Evolutionary conservation across 2,113 vertebrate genomes (phyloP), one percentile per base, ranked within the genome.

Genomic region (Corvus moneduloides): DNA sequence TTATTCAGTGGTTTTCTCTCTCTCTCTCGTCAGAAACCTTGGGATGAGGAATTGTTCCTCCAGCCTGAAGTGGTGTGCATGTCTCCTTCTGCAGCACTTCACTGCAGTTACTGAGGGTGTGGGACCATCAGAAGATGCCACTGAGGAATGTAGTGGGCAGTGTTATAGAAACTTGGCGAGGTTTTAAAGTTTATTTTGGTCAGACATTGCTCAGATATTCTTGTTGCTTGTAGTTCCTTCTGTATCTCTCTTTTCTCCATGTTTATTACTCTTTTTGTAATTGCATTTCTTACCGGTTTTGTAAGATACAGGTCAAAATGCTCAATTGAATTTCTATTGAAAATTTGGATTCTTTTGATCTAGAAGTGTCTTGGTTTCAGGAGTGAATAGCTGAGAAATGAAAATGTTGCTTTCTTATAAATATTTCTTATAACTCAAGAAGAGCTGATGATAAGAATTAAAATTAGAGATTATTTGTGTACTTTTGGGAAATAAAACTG

Each of bases 21-120:
- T 69, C 18, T 69, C 18, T 33, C 41, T 52, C 8, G 0, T 15
- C 0, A 1, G 35, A 51, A 61, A 3, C 18, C 54, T 61, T 61
- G 46, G 26, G 46, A 19, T 43, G 77, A 55, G 23, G 37, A 8
- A 13, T 16, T 73, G 67, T 77, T 35, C 12, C 9, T 67, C 26
- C 12, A 37, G 33, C 21, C 43, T 30, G 2, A 43, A 49, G 51
- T 18, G 55, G 23, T 41, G n/a, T 21, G 23, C 32, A 1, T 2
- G 3, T n/a, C n/a, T 51, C 1, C 0, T 39, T 82, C 55, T n/a
- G 37, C 37, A 63, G 26, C 4, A 0, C 24, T 24, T 46, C 0
- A 0, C 56, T 77, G 48, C 11, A 51, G 28, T 43, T 26, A 2
- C 44, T 30, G 16, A 19, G 56, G 32, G 4, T n/a, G 9, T 16